phyloP scores from a whole-genome alignment of 2,888 invertebrate species.

The Hemicrepidius hirtus region DNA sequence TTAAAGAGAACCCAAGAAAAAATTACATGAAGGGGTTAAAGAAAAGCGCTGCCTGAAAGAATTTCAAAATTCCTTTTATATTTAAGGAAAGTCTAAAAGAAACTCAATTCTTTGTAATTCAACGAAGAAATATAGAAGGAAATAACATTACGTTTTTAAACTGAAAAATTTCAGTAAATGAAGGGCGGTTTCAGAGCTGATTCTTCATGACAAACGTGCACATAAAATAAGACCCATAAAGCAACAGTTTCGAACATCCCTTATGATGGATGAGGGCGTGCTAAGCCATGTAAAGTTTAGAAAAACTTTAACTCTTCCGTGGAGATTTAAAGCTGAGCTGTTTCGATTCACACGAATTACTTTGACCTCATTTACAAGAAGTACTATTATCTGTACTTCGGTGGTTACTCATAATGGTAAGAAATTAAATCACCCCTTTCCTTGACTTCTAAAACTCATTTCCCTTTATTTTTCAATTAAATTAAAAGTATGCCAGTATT shows the following conservation, averaged over 20 bases:
- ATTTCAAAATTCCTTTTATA: too few species aligned
- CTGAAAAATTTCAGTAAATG: neutral
- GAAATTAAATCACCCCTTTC: neutral
- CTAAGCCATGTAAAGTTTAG: conserved; percentile 41
- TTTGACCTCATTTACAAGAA: conserved; percentile 35
- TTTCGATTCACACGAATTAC: conserved; percentile 41
- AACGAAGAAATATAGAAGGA: too few species aligned
- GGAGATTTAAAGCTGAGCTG: conserved; percentile 41
- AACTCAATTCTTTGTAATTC: too few species aligned
- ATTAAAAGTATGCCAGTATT: too few species aligned
- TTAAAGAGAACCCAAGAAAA: too few species aligned
- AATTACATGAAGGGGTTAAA: too few species aligned
- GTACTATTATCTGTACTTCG: neutral
- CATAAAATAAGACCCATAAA: conserved; percentile 40
- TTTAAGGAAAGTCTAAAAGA: too few species aligned
- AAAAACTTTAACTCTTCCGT: conserved; percentile 42
- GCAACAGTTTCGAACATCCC: conserved; percentile 32
- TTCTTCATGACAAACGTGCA: conserved; percentile 35
- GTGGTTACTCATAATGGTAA: neutral
- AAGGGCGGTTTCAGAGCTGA: conserved; percentile 14
- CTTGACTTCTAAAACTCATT: too few species aligned
- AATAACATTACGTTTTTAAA: neutral
- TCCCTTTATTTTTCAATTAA: too few species aligned
- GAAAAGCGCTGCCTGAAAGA: too few species aligned
- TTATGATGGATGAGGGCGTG: conserved; percentile 38